These are phyloP conservation scores for Copsychus sechellarum DNA, from an alignment of 2,113 vertebrate species.

Conservation along the genomic window DNA sequence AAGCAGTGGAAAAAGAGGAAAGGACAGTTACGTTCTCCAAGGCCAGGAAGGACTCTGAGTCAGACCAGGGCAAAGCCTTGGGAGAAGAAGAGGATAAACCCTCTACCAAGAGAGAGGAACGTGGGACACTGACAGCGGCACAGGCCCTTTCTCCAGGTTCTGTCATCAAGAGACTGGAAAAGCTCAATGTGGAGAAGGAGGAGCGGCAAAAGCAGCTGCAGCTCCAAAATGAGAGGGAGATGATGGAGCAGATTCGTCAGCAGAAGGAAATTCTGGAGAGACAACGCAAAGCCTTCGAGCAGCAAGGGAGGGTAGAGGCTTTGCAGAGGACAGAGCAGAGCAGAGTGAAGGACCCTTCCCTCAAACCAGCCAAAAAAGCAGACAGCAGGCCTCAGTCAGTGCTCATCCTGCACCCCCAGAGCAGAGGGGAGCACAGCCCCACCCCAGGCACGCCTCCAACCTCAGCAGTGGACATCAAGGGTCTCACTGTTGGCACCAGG, in stretches of 20 bases:
- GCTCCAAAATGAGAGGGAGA: constrained; percentile 89
- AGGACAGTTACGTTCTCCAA: neutral
- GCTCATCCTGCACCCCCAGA: constrained; percentile 58
- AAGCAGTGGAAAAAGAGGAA: constrained; percentile 42
- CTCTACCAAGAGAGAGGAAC: constrained; percentile 21
- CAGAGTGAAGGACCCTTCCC: constrained; percentile 52
- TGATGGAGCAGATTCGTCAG: constrained; percentile 95
- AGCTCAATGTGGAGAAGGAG: constrained; percentile 88
- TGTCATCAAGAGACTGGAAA: constrained; percentile 85
- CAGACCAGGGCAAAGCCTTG: neutral
- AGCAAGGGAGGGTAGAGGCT: constrained; percentile 76
- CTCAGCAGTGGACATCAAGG: constrained; percentile 38
- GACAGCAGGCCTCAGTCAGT: constrained; percentile 56
- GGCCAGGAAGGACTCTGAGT: neutral
- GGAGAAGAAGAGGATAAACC: constrained; percentile 12
- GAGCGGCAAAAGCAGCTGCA: constrained; percentile 87
- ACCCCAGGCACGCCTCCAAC: neutral
- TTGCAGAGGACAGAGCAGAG: constrained; percentile 78
- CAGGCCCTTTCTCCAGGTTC: constrained; percentile 62
- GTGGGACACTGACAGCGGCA: neutral
- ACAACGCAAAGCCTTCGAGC: constrained; percentile 82
- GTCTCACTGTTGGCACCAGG: constrained; percentile 57
- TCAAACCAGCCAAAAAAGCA: constrained; percentile 38
- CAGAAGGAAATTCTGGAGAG: constrained; percentile 89
- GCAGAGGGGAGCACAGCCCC: constrained; percentile 62